A percentile compares a stretch with the other conserved stretches of the same genome.
These are phyloP conservation scores for Chinchilla lanigera DNA, from an alignment of 2,113 vertebrate genomes.

Conservation along the genomic window DNA sequence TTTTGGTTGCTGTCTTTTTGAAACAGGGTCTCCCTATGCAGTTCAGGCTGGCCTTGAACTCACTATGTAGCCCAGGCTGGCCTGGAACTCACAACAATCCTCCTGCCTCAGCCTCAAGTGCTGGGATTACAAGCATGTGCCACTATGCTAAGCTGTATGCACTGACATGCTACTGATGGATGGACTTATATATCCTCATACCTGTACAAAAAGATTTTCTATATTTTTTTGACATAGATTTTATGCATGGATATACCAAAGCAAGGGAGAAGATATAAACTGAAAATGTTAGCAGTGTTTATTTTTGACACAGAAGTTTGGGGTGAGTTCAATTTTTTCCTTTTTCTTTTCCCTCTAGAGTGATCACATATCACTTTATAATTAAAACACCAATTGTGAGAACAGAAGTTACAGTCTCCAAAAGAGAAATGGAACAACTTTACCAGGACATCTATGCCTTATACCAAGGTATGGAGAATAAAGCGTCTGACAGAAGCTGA, in stretches of 20 bases:
- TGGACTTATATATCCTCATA: neutral
- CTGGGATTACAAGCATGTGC: neutral
- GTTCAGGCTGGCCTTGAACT: neutral
- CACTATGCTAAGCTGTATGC: neutral
- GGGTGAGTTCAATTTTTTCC: neutral
- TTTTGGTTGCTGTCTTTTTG: neutral
- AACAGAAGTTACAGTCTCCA: neutral
- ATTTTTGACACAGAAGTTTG: neutral
- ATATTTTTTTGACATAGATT: neutral
- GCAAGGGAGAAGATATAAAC: neutral
- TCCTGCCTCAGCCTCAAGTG: neutral
- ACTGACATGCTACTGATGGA: neutral
- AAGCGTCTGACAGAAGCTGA: neutral
- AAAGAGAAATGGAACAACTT: neutral
- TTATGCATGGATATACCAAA: neutral
- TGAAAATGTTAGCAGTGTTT: constrained; percentile 1
- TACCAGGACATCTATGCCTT: neutral
- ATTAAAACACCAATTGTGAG: neutral
- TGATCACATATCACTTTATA: neutral
- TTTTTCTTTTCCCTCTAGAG: neutral
- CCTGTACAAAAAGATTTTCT: neutral
- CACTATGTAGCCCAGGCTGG: neutral
- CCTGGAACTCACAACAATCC: neutral
- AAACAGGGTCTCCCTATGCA: neutral
- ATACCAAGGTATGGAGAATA: neutral